These are phyloP conservation scores for Caenorhabditis briggsae DNA, from an alignment of 1,140 invertebrate species.

Conservation along the genomic window DNA sequence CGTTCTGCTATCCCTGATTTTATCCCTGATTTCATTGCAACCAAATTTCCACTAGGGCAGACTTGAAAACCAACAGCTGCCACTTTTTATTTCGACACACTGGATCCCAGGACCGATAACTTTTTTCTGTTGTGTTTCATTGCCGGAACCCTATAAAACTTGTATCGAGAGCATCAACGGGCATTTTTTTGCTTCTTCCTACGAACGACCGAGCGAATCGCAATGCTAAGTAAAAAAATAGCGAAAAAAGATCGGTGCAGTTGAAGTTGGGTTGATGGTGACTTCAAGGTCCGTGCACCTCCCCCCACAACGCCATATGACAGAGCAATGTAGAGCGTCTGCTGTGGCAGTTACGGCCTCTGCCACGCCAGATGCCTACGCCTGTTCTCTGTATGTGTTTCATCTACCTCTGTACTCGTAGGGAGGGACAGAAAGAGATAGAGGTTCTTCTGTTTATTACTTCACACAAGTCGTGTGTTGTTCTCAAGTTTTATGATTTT, in stretches of 20 bases:
- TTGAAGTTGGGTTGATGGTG: background rate
- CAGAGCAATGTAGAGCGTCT: conserved; percentile 33
- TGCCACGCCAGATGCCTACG: conserved; percentile 52
- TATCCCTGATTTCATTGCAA: no score
- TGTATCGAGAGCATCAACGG: no score
- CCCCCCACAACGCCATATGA: conserved; percentile 37
- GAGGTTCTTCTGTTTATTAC: conserved; percentile 46
- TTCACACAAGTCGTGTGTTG: conserved; percentile 35
- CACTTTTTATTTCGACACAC: background rate
- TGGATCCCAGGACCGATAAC: no score
- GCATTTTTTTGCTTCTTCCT: no score
- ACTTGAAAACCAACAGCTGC: conserved; percentile 41
- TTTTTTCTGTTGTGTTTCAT: background rate
- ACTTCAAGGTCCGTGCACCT: conserved; percentile 14
- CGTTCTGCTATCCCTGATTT: no score
- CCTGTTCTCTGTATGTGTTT: conserved; percentile 40
- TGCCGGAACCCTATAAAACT: background rate
- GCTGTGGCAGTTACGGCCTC: conserved; percentile 51
- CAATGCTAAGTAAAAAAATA: background rate
- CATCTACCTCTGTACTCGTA: conserved; percentile 31
- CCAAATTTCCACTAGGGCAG: background rate
- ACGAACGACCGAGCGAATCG: background rate
- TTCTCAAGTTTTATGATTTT: conserved; percentile 26
- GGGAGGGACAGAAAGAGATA: background rate
- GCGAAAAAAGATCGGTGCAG: background rate